Percentiles rank a stretch among this genome's conserved stretches.
Conservation (phyloP, 2,797 vertebrate genomes). For the Siniperca scherzeri region DNA sequence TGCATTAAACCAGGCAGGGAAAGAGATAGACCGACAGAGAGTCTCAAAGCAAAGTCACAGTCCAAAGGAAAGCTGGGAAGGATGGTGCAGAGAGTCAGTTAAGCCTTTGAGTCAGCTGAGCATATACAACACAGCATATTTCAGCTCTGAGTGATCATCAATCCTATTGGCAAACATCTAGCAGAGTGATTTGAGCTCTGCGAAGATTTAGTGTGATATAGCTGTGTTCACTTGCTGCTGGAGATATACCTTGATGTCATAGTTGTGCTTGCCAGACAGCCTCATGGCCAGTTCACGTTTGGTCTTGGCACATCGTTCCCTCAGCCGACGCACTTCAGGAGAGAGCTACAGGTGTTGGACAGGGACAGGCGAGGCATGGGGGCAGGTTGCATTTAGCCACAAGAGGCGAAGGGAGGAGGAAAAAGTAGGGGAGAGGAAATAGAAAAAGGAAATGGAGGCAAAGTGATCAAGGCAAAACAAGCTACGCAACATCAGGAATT, state of each 20-base stretch:
- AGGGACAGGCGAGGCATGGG: conserved; percentile 31
- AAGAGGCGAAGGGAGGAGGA: conserved; percentile 37
- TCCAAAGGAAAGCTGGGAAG: conserved; percentile 61
- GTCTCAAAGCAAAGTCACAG: conserved; percentile 63
- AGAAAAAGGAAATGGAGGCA: conserved; percentile 61
- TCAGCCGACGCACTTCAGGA: conserved; percentile 93
- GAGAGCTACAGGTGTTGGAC: conserved; percentile 88
- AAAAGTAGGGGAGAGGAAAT: conserved; percentile 45
- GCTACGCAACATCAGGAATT: conserved; percentile 68
- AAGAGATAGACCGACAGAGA: conserved; percentile 40
- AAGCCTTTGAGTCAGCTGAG: conserved; percentile 62
- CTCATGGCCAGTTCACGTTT: conserved; percentile 91
- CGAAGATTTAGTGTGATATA: conserved; percentile 26
- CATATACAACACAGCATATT: conserved; percentile 51
- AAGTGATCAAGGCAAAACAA: conserved; percentile 75
- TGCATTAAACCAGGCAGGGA: conserved; percentile 58
- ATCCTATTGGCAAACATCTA: conserved; percentile 44
- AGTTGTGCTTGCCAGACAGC: conserved; percentile 94
- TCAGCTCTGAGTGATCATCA: conserved; percentile 56
- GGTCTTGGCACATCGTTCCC: conserved; percentile 94
- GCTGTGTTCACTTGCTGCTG: conserved; percentile 38
- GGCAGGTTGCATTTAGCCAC: conserved; percentile 54
- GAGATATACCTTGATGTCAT: conserved; percentile 92
- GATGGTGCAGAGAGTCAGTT: conserved; percentile 53
- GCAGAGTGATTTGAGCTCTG: conserved; percentile 39